phyloP scores from a whole-genome alignment of 2,797 vertebrate genomes.

The Phalanger gymnotis region DNA sequence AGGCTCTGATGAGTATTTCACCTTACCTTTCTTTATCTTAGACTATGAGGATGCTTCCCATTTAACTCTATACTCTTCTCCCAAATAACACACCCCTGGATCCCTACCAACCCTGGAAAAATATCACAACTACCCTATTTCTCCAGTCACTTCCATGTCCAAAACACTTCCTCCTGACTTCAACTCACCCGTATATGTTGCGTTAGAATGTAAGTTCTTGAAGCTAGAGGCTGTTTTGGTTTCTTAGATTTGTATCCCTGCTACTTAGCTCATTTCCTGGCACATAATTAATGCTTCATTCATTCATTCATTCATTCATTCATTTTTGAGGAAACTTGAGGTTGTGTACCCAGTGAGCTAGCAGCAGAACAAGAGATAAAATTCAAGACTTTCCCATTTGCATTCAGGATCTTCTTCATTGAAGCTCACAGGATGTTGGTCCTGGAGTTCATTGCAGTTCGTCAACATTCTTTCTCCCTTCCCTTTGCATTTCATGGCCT shows the following conservation, averaged over 20 bases:
- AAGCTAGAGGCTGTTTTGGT: background rate
- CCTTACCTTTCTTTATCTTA: background rate
- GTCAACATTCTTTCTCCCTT: background rate
- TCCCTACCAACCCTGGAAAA: background rate
- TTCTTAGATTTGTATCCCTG: background rate
- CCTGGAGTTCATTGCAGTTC: background rate
- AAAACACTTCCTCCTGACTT: background rate
- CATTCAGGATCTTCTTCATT: background rate
- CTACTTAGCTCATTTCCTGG: background rate
- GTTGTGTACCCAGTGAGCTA: background rate
- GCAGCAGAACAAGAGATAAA: background rate
- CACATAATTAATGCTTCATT: background rate
- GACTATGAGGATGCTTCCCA: background rate
- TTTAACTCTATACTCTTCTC: background rate
- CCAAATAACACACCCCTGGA: background rate
- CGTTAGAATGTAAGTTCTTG: background rate
- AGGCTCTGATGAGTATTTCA: background rate
- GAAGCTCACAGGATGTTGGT: background rate
- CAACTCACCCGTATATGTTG: background rate
- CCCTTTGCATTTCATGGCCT: background rate
- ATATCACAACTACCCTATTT: background rate
- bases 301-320: background rate
- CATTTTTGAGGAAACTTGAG: background rate
- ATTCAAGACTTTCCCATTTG: background rate
- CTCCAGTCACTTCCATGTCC: background rate